phyloP scores from a whole-genome alignment of 2,888 invertebrate species.

The Andrena fulva region DNA sequence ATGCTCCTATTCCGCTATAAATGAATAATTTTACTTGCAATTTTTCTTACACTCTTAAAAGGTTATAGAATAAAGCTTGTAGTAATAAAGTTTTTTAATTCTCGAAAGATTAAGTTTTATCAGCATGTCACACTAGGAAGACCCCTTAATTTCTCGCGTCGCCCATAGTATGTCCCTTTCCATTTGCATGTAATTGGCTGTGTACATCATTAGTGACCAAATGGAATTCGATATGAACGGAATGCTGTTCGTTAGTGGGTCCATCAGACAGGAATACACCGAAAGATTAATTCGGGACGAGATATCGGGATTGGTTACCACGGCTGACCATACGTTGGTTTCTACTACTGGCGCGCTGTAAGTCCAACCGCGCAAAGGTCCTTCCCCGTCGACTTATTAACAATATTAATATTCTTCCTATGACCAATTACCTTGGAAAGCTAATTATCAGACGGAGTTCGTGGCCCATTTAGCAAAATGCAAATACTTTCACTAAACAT shows the following conservation, averaged over 20 bases:
- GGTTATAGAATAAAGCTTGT: too few relatives aligned
- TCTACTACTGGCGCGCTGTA: conserved; percentile 43
- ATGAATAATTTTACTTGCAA: too few relatives aligned
- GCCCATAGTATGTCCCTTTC: neutral
- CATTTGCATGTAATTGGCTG: neutral
- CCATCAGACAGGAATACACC: neutral
- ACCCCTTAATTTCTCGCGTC: neutral
- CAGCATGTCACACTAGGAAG: too few relatives aligned
- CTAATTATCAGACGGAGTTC: too few relatives aligned
- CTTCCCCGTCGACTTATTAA: neutral
- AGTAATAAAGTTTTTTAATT: too few relatives aligned
- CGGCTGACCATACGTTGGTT: conserved; percentile 37
- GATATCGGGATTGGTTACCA: neutral
- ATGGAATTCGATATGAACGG: conserved; percentile 2
- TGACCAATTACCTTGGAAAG: too few relatives aligned
- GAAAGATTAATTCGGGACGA: conserved; percentile 28
- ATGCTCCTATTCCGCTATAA: too few relatives aligned
- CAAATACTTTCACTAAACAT: too few relatives aligned
- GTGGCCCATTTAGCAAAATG: too few relatives aligned
- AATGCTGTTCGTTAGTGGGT: neutral
- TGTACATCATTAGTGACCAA: conserved; percentile 3
- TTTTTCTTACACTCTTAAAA: too few relatives aligned
- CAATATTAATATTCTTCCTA: neutral
- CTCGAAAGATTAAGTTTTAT: too few relatives aligned
- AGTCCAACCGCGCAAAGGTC: neutral